Base-by-base conservation (phyloP, 2,113 vertebrate genomes). In the Pseudopipra pipra region DNA sequence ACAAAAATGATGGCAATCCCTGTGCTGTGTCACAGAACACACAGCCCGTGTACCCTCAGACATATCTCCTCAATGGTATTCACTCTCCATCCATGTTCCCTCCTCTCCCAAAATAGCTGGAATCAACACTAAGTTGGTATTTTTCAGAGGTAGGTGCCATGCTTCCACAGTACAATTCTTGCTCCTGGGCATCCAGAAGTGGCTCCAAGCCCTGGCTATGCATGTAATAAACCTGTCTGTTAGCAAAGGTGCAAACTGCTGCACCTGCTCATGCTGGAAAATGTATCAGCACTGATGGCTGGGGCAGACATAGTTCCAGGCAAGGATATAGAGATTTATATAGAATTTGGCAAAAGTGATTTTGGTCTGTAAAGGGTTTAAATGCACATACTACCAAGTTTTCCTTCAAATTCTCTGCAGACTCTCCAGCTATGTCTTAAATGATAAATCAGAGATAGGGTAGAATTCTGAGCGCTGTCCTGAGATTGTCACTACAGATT, bases 401-500 rank as follows among this genome's bases (percentile, higher is more conserved):
- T 94, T 90, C 51, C 55, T 86, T 86, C 72, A 84, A 51, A 80
- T 73, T 80, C 90, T 92, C 75, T 77, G 35, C 51, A 77, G 75
- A 66, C 27, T 74, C 43, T 86, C 68, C 63, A 74, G 54, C 59
- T 74, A 4, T 20, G 83, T 80, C 85, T 86, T 86, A 80, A 80
- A 63, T 33, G 63, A 96, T 95, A 95, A 94, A 94, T 88, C 90
- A 88, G 63, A 85, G 37, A 41, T 25, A 63, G 35, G 33, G 46
- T 25, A 83, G 65, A 71, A 83, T 46, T 83, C 88, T 93, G 79
- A 94, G 70, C 17, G 11, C 67, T 90, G 72, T 90, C 63, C 72
- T 92, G 85, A 90, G 70, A 44, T 37, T 96, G 92, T 93, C 95
- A 93, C 83, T 86, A 74, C 31, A 83, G 55, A 94, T 96, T 86